Evolutionary conservation across 2,113 vertebrate genomes (phyloP), one percentile per base, ranked within the genome.

Genomic region (Crotophaga sulcirostris): DNA sequence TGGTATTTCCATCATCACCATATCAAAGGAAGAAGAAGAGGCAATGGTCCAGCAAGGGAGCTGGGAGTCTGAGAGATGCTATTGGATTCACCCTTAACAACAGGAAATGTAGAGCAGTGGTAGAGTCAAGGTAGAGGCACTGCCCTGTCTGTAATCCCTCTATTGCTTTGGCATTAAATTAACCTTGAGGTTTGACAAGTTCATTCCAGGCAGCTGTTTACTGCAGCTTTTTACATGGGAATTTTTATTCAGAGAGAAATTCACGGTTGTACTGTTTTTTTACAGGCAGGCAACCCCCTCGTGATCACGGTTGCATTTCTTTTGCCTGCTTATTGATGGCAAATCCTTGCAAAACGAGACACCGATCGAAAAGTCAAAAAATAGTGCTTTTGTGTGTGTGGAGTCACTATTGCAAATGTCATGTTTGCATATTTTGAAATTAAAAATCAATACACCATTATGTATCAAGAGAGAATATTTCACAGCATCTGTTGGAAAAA

Each of bases 341-440:
- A 89, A 93, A 78, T 11, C 73, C 85, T 89, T 66, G 49, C 73
- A 68, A 84, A 93, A 87, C 38, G 38, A 4, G 45, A 45, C 93
- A 16, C 73, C 58, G 83, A 89, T 95, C 16, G 26, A 90, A 78
- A 94, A 92, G 21, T 38, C 38, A 36, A 42, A 80, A 89, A 84
- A 92, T 58, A 64, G 29, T 25, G 80, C 86, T 92, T 95, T 78
- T 92, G 79, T 90, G 79, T 94, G 42, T 49, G 3, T 28, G 84
- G 49, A 84, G 69, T 69, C 68, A 11, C 84, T 60, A 54, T 68
- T 92, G 96, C 92, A 97, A 97, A 97, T 97, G 96, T 94, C 96
- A 95, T 93, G 96, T 96, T 97, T 97, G 96, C 94, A 91, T 97
- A 96, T 95, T 94, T 79, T 47, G 55, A 91, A 96, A 97, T 97